Conservation (phyloP, 2,888 invertebrate genomes). For the Orchesella flavescens region DNA sequence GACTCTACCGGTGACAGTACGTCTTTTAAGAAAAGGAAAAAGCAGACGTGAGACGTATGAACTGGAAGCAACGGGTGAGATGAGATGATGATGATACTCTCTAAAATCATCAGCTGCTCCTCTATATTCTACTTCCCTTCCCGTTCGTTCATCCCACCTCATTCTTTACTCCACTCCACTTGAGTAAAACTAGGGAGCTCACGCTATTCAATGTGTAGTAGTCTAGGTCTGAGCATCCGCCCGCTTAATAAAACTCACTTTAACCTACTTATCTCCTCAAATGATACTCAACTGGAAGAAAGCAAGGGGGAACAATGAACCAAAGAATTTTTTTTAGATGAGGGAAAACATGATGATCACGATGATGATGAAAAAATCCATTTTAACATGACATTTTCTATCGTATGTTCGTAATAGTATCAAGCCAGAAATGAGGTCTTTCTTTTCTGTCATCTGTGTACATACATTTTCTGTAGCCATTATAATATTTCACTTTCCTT, state of each 20-base stretch:
- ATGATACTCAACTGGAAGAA: not conserved
- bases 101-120: no score
- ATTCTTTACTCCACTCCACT: not conserved
- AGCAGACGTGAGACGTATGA: conserved; percentile 5
- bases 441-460: no score
- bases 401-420: not conserved
- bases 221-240: no score
- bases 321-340: conserved; percentile 7
- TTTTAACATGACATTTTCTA: conserved; percentile 29
- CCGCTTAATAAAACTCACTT: not conserved
- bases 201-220: no score
- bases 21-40: not conserved
- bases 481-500: not conserved
- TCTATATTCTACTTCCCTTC: no score
- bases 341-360: no score
- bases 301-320: conserved; percentile 29
- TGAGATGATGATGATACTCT: not conserved
- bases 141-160: not conserved
- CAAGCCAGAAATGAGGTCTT: not conserved
- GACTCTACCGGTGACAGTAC: conserved; percentile 2
- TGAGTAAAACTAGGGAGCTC: not conserved
- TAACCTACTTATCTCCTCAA: not conserved
- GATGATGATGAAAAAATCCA: conserved; percentile 13
- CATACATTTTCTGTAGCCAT: conserved; percentile 1
- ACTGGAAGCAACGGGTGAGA: not conserved